Base-by-base conservation (phyloP, 1,140 invertebrate genomes). In the Zeugodacus cucurbitae region DNA sequence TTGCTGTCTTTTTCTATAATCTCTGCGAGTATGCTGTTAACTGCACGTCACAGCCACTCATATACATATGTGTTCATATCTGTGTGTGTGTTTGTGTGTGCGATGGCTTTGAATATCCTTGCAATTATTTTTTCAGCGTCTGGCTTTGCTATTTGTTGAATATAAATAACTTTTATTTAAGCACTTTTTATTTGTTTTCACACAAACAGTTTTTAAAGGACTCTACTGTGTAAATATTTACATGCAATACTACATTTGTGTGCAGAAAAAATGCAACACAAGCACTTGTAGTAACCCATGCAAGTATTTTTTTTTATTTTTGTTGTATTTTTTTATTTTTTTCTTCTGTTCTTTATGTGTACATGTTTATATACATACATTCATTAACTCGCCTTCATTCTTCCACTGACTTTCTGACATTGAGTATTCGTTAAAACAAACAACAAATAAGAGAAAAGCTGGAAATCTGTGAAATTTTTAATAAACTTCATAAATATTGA, bases 401-500 rank as follows among this genome's bases (percentile, higher is more conserved):
- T 74, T 29, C 22, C 44, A 82, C 10, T 82, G 74, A 48, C 41
- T 14, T 54, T 82, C 29, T 48, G 74, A 48, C 74, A 82, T 82
- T 82, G 74, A 48, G 74, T 26, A 48, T 54, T 48, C 8, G 74
- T 82, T 78, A 82, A 82, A 82, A 54, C 41, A 82, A 78, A 41
- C 20, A 41, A 78, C 41, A 44, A 48, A 5, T 7, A 70, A 70
- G 37, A 1, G 0, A 26, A 26, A 29, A 82, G 44, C 22, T 14
- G 34, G 48, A 82, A 82, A 26, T 82, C 74, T 82, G 74, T 48
- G 34, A 82, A 54, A 48, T 48, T 82, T 54, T 82, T 54, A 82
- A 82, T 48, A 20, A 82, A 82, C 41, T 82, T 82, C 41, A 82
- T 82, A 82, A 82, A 82, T 82, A 82, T 82, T 82, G 74, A 82